Percentiles rank a stretch among this genome's conserved stretches.
phyloP scores from a whole-genome alignment of 2,113 vertebrate species.

The Rhynchomys soricoides region DNA sequence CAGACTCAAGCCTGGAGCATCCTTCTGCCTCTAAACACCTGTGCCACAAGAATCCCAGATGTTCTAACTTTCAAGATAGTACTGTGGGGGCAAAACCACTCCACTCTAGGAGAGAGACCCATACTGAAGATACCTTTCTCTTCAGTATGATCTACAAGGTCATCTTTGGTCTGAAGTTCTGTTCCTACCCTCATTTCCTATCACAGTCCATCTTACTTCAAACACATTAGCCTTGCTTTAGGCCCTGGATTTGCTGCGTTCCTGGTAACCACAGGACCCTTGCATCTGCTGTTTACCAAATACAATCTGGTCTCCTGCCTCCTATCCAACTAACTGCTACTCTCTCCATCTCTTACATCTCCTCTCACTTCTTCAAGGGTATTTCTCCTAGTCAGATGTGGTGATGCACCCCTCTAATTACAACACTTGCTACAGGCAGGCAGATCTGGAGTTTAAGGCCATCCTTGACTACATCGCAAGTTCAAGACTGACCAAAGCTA shows the following conservation, averaged over 20 bases:
- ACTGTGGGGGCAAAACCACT: conserved; percentile 8
- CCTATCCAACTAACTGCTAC: not conserved
- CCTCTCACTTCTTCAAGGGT: conserved; percentile 25
- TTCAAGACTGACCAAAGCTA: not conserved
- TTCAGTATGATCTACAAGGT: not conserved
- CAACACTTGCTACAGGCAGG: not conserved
- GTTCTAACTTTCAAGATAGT: not conserved
- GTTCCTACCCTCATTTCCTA: not conserved
- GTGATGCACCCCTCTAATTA: not conserved
- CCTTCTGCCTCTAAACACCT: not conserved
- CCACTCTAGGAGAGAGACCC: conserved; percentile 17
- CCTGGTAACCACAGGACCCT: not conserved
- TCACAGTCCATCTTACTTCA: not conserved
- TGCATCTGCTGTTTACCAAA: not conserved
- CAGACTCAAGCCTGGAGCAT: not conserved
- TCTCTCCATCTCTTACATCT: conserved; percentile 16
- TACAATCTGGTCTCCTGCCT: conserved; percentile 10
- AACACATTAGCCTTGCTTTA: not conserved
- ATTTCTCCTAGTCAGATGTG: not conserved
- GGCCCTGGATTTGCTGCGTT: not conserved
- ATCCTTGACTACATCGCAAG: not conserved
- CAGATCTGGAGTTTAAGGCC: not conserved
- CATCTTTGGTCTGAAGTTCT: not conserved
- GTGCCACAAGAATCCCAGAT: not conserved
- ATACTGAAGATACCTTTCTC: no score